Conservation (phyloP, 2,113 vertebrate genomes). For the Martes martes region DNA sequence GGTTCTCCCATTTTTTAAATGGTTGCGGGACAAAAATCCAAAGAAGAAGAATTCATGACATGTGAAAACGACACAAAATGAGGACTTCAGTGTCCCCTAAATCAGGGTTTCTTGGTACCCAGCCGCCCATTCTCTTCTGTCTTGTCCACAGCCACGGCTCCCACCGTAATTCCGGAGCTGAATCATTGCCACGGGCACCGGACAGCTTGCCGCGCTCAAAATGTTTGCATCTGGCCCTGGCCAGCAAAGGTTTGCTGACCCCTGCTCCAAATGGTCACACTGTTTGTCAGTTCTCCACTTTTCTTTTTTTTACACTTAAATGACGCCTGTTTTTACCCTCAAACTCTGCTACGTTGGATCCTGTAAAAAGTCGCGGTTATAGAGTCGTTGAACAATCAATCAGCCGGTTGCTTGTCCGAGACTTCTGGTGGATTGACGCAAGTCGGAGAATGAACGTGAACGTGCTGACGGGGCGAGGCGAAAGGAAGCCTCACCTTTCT, state of each 20-base stretch:
- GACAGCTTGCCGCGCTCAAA: not conserved
- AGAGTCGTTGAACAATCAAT: not conserved
- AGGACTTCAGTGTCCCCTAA: not conserved
- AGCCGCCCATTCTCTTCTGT: not conserved
- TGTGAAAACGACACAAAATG: not conserved
- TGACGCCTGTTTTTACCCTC: not conserved
- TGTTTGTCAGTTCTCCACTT: not conserved
- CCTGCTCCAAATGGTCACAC: not conserved
- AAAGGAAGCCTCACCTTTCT: not conserved
- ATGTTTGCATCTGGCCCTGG: not conserved
- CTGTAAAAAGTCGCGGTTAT: not conserved
- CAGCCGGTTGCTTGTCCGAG: not conserved
- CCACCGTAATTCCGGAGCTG: not conserved
- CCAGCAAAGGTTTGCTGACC: not conserved
- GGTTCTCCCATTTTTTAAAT: not conserved
- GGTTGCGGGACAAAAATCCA: not conserved
- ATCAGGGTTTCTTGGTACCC: not conserved
- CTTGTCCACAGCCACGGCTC: not conserved
- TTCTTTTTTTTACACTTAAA: not conserved
- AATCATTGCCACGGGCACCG: not conserved
- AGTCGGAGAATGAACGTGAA: not conserved
- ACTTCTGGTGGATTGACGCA: not conserved
- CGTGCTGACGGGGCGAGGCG: rapidly evolving
- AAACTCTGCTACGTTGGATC: not conserved
- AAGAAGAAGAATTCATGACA: not conserved